phyloP scores from a whole-genome alignment of 2,888 invertebrate genomes.

The Spilosoma lubricipeda region DNA sequence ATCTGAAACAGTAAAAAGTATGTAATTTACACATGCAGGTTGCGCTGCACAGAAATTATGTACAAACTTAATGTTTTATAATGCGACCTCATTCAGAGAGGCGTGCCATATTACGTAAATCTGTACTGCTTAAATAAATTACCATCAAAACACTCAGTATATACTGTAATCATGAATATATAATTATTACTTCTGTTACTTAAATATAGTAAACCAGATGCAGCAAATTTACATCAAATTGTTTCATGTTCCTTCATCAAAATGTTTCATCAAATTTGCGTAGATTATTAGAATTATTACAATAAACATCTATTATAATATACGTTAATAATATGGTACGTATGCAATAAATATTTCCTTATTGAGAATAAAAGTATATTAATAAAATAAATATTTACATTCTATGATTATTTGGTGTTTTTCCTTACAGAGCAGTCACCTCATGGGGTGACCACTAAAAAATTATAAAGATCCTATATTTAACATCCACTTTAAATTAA shows the following conservation, averaged over 20 bases:
- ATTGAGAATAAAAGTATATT: constrained; percentile 31
- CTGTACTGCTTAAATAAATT: constrained; percentile 17
- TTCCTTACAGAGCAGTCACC: constrained; percentile 30
- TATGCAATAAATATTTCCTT: constrained; percentile 3
- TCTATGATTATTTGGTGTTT: constrained; percentile 43
- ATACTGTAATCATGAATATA: constrained; percentile 8
- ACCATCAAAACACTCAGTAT: constrained; percentile 9
- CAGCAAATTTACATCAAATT: not conserved
- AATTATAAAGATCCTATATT: constrained; percentile 26
- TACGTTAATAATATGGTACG: constrained; percentile 11
- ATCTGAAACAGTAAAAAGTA: not conserved
- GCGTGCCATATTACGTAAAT: constrained; percentile 14
- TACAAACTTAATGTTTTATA: constrained; percentile 18
- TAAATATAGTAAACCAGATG: constrained; percentile 1
- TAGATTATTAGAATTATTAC: not conserved
- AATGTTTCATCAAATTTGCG: not conserved
- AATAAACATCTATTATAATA: constrained; percentile 2
- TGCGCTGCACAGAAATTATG: constrained; percentile 9
- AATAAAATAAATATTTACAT: constrained; percentile 31
- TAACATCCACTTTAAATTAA: constrained; percentile 19
- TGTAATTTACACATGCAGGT: constrained; percentile 11
- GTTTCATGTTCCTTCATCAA: too few species aligned
- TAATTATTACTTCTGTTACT: constrained; percentile 2
- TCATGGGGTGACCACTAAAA: constrained; percentile 8
- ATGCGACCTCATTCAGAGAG: constrained; percentile 18